phyloP scores from a whole-genome alignment of 2,888 invertebrate species.

The Chrysolina haemoptera region DNA sequence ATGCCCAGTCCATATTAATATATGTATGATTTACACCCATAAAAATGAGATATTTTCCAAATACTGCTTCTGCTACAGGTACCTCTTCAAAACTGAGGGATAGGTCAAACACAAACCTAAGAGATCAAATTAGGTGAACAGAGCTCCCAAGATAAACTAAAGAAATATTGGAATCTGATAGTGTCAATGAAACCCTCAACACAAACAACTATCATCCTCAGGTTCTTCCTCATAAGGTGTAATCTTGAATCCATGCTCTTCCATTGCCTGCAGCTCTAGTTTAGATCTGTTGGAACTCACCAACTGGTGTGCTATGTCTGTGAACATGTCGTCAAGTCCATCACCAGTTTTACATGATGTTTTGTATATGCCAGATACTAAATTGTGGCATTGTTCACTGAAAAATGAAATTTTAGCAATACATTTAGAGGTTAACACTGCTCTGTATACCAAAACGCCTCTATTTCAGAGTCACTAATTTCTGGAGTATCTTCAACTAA shows the following conservation, averaged over 20 bases:
- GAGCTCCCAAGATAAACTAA: too few relatives aligned
- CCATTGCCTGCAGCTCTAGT: slow-evolving; percentile 85
- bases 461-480: slow-evolving; percentile 90
- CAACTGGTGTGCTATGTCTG: slow-evolving; percentile 86
- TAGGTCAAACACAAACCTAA: too few relatives aligned
- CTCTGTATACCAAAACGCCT: slow-evolving; percentile 81
- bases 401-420: slow-evolving; percentile 57
- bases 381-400: slow-evolving; percentile 92
- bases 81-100: too few relatives aligned
- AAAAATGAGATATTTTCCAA: too few relatives aligned
- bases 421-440: background rate
- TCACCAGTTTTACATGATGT: slow-evolving; percentile 91
- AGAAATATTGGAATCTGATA: too few relatives aligned
- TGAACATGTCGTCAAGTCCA: slow-evolving; percentile 93
- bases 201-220: slow-evolving; percentile 70
- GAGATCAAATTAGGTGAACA: too few relatives aligned
- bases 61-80: too few relatives aligned
- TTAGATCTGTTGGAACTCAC: slow-evolving; percentile 87
- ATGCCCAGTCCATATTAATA: too few relatives aligned
- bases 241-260: slow-evolving; percentile 84
- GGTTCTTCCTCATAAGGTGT: slow-evolving; percentile 74
- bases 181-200: slow-evolving; percentile 60
- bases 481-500: slow-evolving; percentile 82
- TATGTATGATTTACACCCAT: too few relatives aligned
- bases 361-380: slow-evolving; percentile 90